Conservation (phyloP, 2,113 vertebrate genomes). For the Anolis sagrei region DNA sequence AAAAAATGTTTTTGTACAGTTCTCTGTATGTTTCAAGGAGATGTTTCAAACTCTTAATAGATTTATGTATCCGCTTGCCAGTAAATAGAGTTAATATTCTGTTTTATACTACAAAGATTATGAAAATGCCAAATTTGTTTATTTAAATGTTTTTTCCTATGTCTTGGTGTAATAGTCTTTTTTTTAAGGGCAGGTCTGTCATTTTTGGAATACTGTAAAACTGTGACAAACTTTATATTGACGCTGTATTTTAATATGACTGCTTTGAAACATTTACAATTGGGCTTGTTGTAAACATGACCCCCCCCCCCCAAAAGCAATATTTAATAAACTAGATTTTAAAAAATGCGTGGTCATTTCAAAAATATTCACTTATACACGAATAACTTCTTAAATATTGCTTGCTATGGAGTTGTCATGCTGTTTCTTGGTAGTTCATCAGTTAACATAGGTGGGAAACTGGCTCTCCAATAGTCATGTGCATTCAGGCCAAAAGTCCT, state of each 20-base stretch:
- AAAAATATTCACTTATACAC: background rate
- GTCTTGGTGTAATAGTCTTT: slow-evolving; percentile 87
- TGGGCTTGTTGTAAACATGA: slow-evolving; percentile 87
- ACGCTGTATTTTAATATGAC: slow-evolving; percentile 97
- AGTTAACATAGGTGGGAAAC: background rate
- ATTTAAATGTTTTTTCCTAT: slow-evolving; percentile 84
- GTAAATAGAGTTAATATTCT: slow-evolving; percentile 84
- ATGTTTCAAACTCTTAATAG: slow-evolving; percentile 79
- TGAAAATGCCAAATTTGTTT: slow-evolving; percentile 89
- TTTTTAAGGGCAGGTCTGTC: slow-evolving; percentile 87
- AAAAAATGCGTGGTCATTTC: slow-evolving; percentile 47
- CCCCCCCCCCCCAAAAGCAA: slow-evolving; percentile 79
- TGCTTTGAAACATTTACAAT: slow-evolving; percentile 87
- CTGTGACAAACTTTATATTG: slow-evolving; percentile 97
- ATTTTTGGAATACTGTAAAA: slow-evolving; percentile 95
- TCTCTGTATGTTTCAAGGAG: slow-evolving; percentile 93
- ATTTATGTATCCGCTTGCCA: slow-evolving; percentile 78
- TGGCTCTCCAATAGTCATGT: background rate
- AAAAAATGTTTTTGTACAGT: slow-evolving; percentile 89
- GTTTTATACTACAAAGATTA: slow-evolving; percentile 88
- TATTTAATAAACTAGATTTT: slow-evolving; percentile 95
- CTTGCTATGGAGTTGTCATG: background rate
- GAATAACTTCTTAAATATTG: background rate
- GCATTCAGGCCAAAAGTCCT: too few species aligned
- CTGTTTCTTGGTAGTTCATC: background rate